Conservation (phyloP, 2,797 vertebrate genomes). For the Sitta carolinensis region DNA sequence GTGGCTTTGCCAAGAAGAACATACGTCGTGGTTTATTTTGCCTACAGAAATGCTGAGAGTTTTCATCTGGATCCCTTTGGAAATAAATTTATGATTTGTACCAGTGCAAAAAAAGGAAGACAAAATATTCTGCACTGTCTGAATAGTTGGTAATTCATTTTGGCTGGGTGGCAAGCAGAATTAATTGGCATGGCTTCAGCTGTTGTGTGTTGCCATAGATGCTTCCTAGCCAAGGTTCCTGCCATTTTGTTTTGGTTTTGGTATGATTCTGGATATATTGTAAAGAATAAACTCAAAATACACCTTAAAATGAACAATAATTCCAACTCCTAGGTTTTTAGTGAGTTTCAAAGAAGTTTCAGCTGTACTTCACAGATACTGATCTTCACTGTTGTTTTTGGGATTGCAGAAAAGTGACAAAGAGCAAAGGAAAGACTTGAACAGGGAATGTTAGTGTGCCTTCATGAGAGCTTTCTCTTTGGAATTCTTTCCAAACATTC, state of each 20-base stretch:
- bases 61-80: constrained; percentile 43
- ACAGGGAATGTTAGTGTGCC: not conserved
- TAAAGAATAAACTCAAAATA: not conserved
- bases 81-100: constrained; percentile 41
- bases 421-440: not conserved
- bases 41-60: constrained; percentile 33
- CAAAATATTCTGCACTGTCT: not conserved
- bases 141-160: constrained; percentile 1
- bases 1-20: constrained; percentile 43
- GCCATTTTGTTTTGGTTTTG: not conserved
- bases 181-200: not conserved
- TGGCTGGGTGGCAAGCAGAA: constrained; percentile 28
- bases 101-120: not conserved
- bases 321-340: not conserved
- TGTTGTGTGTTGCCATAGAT: not conserved
- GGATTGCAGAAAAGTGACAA: rapidly evolving
- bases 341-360: not conserved
- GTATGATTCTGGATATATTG: not conserved
- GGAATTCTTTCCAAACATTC: not conserved
- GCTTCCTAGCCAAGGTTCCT: not conserved
- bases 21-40: constrained; percentile 26
- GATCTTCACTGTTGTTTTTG: not conserved
- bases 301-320: not conserved
- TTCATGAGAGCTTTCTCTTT: not conserved
- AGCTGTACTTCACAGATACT: not conserved